A percentile compares a stretch with the other conserved stretches of the same genome.
These are phyloP conservation scores for Alectura lathami DNA, from an alignment of 2,113 vertebrate genomes.

Conservation along the genomic window DNA sequence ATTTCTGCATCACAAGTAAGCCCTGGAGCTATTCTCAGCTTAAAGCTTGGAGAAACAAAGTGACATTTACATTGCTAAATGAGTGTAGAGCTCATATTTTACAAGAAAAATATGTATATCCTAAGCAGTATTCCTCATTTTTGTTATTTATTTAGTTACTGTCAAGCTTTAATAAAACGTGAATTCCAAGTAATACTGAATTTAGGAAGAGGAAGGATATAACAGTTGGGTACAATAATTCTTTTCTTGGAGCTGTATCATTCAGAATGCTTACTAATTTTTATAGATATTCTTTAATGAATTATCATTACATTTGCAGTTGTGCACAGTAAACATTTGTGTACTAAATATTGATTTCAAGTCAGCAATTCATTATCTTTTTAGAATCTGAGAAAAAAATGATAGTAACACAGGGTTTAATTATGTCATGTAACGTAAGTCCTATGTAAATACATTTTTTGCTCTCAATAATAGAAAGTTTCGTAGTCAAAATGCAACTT, in stretches of 20 bases:
- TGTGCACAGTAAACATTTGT: neutral
- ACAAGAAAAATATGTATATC: constrained; percentile 39
- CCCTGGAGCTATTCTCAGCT: constrained; percentile 75
- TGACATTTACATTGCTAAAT: constrained; percentile 74
- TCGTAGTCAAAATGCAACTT: neutral
- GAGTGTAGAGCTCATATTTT: constrained; percentile 66
- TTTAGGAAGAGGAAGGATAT: constrained; percentile 32
- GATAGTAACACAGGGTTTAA: neutral
- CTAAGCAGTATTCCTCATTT: constrained; percentile 53
- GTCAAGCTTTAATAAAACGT: constrained; percentile 36
- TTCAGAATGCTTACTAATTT: neutral
- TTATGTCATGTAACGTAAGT: neutral
- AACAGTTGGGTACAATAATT: neutral
- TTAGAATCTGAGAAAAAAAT: neutral
- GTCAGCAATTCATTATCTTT: neutral
- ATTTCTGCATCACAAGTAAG: constrained; percentile 78
- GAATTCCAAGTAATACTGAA: constrained; percentile 4
- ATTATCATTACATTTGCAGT: neutral
- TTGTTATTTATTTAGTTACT: constrained; percentile 51
- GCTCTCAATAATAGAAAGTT: neutral
- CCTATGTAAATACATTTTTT: neutral
- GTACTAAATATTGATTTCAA: neutral
- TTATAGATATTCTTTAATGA: neutral
- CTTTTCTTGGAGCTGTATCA: neutral
- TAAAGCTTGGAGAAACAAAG: constrained; percentile 73